These are phyloP conservation scores for Erythrocercus mccallii DNA, from an alignment of 2,113 vertebrate species.

Conservation along the genomic window DNA sequence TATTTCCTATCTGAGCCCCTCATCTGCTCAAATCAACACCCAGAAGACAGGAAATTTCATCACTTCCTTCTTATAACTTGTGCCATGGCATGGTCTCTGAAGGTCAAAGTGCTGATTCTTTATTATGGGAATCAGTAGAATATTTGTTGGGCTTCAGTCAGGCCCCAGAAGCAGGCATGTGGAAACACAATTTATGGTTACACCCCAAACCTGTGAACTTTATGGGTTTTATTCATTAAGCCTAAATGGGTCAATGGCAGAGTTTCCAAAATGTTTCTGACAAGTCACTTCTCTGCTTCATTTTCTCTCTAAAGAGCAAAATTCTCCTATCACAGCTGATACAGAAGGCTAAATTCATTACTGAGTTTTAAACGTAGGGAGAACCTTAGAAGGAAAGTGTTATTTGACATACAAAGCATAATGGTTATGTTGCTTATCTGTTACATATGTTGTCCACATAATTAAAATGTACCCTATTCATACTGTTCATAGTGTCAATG, in stretches of 20 bases:
- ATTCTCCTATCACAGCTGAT: not conserved
- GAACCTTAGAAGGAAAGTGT: not conserved
- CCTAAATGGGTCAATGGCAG: not conserved
- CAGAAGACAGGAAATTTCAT: not conserved
- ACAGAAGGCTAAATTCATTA: not conserved
- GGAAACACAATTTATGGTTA: not conserved
- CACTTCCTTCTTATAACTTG: not conserved
- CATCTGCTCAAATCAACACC: not conserved
- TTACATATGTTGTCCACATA: not conserved
- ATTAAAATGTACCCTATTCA: not conserved
- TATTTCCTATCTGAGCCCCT: not conserved
- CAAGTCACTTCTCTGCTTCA: not conserved
- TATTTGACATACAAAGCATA: not conserved
- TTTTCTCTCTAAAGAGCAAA: not conserved
- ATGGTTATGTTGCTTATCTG: not conserved
- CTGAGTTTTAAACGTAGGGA: not conserved
- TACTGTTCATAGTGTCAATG: not conserved
- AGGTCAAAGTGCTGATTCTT: not conserved
- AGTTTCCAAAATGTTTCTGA: not conserved
- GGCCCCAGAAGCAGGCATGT: not conserved
- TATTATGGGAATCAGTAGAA: not conserved
- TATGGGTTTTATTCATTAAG: not conserved
- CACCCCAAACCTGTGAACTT: not conserved
- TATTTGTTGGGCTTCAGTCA: not conserved
- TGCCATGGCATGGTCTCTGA: not conserved